Base-by-base conservation (phyloP, 2,888 invertebrate genomes). In the Hermodice carunculata region DNA sequence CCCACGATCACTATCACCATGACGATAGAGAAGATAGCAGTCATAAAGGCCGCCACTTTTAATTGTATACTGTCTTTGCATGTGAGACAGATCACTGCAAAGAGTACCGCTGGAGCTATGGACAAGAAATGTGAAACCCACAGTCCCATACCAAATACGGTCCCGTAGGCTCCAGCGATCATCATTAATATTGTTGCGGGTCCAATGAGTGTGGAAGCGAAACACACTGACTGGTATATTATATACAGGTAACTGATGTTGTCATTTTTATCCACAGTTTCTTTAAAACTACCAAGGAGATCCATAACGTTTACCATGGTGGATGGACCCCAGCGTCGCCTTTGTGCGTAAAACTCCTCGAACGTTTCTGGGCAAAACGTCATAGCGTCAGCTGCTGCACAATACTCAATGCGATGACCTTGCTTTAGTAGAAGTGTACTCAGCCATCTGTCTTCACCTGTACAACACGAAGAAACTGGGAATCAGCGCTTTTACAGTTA, bases 241-340 rank as follows among this genome's bases (percentile, higher is more conserved):
- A 80, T 76, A 68, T 78, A 80, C 28, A 78, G 66, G 22, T 64
- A 68, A 32, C 77, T 76, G 58, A 80, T 80, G 70, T 76, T 76
- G 34, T 77, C 73, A 64, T 80, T 80, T 17, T 72, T 70, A 8
- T 54, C 31, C 2, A 77, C 73, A n/a, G 76, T 76, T 54, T 65
- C 67, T 51, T 67, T 70, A 71, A 71, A 76, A 57, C 75, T 70
- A 17, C 62, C 61, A 5, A 80, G 64, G 80, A 98, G 88, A 87
- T 98, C 98, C 92, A 97, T 93, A 83, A 98, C 97, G 85, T 98
- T 98, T 69, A 98, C 98, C 83, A 98, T 94, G 48, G 98, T 98
- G 0, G 98, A 98, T 5, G 98, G 98, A 68, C 96, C 96, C 98
- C 98, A 98, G 75, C 98, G 91, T 83, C 98, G 92, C 68, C 98